Conservation (phyloP, 2,797 vertebrate species). For the Pipistrellus kuhlii region DNA sequence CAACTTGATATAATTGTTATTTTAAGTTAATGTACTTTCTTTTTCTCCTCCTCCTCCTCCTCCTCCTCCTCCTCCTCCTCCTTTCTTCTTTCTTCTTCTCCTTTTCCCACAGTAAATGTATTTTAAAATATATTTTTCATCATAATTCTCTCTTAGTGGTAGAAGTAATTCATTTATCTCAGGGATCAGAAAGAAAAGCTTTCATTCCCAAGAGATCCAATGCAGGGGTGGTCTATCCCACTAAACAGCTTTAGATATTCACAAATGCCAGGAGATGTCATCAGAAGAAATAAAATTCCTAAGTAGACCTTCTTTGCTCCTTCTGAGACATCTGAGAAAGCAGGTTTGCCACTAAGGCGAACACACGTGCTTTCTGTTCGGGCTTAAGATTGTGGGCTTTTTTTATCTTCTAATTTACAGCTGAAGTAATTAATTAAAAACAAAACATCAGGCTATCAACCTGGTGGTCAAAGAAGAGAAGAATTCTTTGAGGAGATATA, state of each 20-base stretch:
- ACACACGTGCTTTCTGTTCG: background rate
- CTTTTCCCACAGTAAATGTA: background rate
- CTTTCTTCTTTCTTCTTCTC: no score
- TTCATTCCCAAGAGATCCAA: background rate
- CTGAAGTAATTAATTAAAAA: background rate
- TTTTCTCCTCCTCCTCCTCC: fast-evolving
- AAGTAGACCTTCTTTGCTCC: background rate
- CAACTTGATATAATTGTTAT: background rate
- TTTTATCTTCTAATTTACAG: background rate
- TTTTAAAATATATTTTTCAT: constrained; percentile 1
- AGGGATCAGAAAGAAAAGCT: background rate
- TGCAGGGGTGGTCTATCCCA: background rate
- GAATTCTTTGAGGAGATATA: background rate
- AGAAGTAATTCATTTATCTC: background rate
- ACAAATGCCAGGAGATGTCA: background rate
- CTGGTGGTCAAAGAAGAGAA: background rate
- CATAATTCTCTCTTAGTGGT: background rate
- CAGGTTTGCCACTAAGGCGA: background rate
- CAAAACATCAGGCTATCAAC: background rate
- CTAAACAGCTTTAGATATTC: background rate
- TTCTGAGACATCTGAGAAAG: background rate
- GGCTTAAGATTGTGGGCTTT: background rate
- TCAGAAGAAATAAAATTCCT: constrained; percentile 36
- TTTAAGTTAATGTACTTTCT: background rate
- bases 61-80: no score